phyloP scores from a whole-genome alignment of 2,888 invertebrate species.

The Nezara viridula region DNA sequence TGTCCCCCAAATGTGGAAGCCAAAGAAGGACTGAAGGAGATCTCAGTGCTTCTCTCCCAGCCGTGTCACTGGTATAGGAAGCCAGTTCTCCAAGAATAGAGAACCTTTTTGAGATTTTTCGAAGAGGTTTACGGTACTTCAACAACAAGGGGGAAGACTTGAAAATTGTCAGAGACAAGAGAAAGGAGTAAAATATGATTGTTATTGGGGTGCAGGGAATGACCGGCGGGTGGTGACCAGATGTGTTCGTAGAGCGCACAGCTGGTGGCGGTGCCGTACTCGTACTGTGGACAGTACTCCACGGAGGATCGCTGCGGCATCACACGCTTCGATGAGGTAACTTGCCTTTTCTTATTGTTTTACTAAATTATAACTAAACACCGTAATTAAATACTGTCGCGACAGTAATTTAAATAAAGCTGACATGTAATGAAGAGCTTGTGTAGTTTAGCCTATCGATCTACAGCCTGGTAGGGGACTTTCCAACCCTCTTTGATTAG shows the following conservation, averaged over 20 bases:
- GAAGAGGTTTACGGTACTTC: background rate
- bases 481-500: background rate
- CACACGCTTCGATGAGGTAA: constrained; percentile 21
- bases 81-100: too few relatives aligned
- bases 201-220: background rate
- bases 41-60: too few relatives aligned
- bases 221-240: constrained; percentile 10
- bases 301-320: background rate
- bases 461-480: background rate
- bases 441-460: background rate
- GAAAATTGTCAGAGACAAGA: background rate
- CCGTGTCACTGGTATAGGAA: too few relatives aligned
- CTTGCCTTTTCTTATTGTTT: background rate
- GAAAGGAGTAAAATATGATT: background rate
- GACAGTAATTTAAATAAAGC: background rate
- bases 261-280: background rate
- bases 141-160: background rate
- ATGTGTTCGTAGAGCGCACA: background rate
- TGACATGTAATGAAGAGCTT: background rate
- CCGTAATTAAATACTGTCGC: background rate
- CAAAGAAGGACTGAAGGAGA: too few relatives aligned
- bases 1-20: too few relatives aligned
- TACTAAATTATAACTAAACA: background rate
- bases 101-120: background rate
- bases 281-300: background rate